Base-by-base conservation (phyloP, 2,888 invertebrate genomes). In the Phania funesta region DNA sequence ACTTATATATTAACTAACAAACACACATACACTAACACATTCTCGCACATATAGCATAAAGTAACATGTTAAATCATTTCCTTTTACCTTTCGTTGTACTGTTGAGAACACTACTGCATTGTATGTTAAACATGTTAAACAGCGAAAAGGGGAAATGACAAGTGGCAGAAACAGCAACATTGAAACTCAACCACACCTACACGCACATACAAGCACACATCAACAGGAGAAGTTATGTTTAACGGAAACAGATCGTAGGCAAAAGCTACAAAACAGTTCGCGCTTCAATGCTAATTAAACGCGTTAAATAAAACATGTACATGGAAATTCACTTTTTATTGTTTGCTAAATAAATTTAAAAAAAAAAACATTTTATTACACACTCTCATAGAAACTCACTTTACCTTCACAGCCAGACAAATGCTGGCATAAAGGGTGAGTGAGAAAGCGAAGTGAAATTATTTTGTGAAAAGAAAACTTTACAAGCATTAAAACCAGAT, bases 41-140 rank as follows among this genome's bases (percentile, higher is more conserved):
- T 32, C 8, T 38, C n/a, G 56, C 11, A 46, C 9, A 58, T 16
- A 44, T 9, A 38, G 16, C n/a, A n/a, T n/a, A n/a, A n/a, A n/a
- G n/a, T n/a, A n/a, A n/a, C 46, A 77, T 82, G 73, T 81, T 77
- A 82, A 82, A 82, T 82, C 77, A 82, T 82, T 73, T 82, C 81
- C 77, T 68, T 67, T 68, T 76, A 29, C 48, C 54, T 80, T 80
- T 80, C 56, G 11, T 8, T 67, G 16, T 20, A 16, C 46, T 74
- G 54, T 64, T 54, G 8, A 16, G 6, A 16, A 16, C 41, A 8
- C n/a, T 50, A 26, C 13, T 38, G 26, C 52, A 29, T 65, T 41
- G 41, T 71, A n/a, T 71, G 29, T 29, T n/a, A 7, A 70, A 32
- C 52, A 44, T 35, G 38, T 16, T n/a, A 20, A 79, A 38, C 22